These are phyloP conservation scores for Hoplostethus mediterraneus DNA, from an alignment of 2,797 vertebrate genomes.

Conservation along the genomic window DNA sequence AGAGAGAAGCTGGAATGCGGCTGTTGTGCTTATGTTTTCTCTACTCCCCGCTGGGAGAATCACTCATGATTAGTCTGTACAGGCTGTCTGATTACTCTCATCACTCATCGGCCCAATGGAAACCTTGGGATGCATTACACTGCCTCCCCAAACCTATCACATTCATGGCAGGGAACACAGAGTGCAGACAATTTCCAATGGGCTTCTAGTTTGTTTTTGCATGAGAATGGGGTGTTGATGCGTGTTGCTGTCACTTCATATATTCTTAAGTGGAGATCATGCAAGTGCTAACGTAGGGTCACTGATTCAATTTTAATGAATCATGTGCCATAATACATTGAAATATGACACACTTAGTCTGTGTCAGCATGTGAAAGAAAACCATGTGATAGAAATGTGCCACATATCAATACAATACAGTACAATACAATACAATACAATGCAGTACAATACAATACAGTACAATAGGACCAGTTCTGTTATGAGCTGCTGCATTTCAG, in stretches of 20 bases:
- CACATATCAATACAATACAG: too few species aligned
- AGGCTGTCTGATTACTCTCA: conserved; percentile 63
- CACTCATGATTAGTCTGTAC: conserved; percentile 60
- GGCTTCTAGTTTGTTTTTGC: conserved; percentile 18
- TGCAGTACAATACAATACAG: neutral
- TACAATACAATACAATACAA: too few species aligned
- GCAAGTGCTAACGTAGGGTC: neutral
- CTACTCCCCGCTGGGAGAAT: conserved; percentile 43
- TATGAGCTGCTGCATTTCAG: conserved; percentile 9
- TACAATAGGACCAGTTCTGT: neutral
- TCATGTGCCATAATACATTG: neutral
- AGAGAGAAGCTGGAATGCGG: conserved; percentile 16
- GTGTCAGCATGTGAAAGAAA: too few species aligned
- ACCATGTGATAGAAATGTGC: too few species aligned
- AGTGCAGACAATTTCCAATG: conserved; percentile 26
- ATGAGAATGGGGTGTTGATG: conserved; percentile 9
- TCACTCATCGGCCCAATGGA: conserved; percentile 67
- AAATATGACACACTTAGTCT: neutral
- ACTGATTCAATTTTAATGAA: conserved; percentile 2
- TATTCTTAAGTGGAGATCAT: conserved; percentile 17
- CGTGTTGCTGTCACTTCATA: conserved; percentile 1
- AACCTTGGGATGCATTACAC: conserved; percentile 65
- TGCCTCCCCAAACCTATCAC: conserved; percentile 39
- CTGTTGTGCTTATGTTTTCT: conserved; percentile 35
- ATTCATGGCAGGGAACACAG: conserved; percentile 27